A percentile compares a stretch with the other conserved stretches of the same genome.
These are phyloP conservation scores for Ceratoteleas bidentatus DNA, from an alignment of 1,140 invertebrate species.

Conservation along the genomic window DNA sequence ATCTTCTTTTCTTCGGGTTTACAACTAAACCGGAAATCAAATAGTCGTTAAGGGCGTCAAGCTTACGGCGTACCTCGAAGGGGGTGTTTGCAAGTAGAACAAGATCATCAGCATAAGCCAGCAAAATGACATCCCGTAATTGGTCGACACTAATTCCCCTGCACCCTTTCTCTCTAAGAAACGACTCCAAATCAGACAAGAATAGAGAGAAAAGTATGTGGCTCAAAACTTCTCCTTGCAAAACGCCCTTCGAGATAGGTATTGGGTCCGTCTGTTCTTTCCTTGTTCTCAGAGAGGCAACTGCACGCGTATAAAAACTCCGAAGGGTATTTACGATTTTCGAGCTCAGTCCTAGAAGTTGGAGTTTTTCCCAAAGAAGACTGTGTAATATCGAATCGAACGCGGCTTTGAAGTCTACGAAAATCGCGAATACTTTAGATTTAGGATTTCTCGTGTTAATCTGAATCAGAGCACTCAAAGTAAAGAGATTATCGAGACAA, in stretches of 20 bases:
- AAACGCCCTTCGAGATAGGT: neutral
- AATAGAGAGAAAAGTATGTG: constrained; percentile 17
- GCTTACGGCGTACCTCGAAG: neutral
- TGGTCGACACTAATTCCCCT: neutral
- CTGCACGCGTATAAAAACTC: constrained; percentile 5
- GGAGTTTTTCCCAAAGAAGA: too few species aligned
- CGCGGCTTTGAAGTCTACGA: too few species aligned
- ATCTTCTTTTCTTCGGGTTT: constrained; percentile 13
- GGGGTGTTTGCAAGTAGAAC: constrained; percentile 8
- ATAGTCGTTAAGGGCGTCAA: neutral
- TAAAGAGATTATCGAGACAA: too few species aligned
- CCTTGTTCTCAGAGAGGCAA: constrained; percentile 1
- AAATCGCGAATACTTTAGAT: too few species aligned
- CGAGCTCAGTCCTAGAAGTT: neutral
- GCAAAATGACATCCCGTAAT: neutral
- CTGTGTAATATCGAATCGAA: too few species aligned
- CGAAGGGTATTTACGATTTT: constrained; percentile 6
- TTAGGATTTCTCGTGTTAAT: too few species aligned
- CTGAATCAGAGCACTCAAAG: too few species aligned
- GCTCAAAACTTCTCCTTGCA: constrained; percentile 16
- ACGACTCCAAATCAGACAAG: constrained; percentile 5
- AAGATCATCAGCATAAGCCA: constrained; percentile 21
- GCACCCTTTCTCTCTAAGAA: neutral
- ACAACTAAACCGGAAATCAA: neutral
- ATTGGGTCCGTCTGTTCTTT: neutral